These are phyloP conservation scores for Orchestia grillus DNA, from an alignment of 1,140 invertebrate species.

Conservation along the genomic window DNA sequence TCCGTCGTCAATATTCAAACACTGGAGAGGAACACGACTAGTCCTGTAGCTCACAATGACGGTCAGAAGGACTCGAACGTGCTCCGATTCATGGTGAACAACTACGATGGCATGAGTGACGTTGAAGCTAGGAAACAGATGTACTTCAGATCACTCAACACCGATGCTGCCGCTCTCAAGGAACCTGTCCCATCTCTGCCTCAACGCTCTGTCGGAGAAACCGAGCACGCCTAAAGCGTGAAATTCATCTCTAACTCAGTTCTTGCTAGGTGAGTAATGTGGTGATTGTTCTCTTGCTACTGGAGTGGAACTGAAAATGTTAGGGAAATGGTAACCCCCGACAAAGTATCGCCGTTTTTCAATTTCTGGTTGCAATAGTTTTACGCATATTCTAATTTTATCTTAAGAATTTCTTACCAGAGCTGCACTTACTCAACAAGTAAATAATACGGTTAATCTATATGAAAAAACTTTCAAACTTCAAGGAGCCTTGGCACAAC, in stretches of 20 bases:
- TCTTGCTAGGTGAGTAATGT: not conserved
- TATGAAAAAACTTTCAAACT: not conserved
- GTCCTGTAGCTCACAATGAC: not conserved
- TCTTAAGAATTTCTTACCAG: not conserved
- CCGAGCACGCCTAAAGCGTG: not conserved
- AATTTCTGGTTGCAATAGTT: not conserved
- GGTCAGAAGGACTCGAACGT: not conserved
- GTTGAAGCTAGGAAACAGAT: constrained; percentile 15
- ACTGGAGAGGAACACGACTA: not conserved
- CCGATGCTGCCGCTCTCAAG: not conserved
- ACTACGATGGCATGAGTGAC: not conserved
- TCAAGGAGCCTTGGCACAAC: not conserved
- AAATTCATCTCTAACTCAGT: not conserved
- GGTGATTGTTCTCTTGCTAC: not conserved
- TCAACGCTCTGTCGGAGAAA: not conserved
- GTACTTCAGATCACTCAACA: not conserved
- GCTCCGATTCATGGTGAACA: constrained; percentile 20
- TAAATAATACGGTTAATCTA: not conserved
- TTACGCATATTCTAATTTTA: not conserved
- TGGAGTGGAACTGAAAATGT: not conserved
- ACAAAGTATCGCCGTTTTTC: not conserved
- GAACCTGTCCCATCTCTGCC: not conserved
- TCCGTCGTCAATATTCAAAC: constrained; percentile 4
- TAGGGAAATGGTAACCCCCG: not conserved
- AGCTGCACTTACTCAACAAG: not conserved